Percentiles rank a stretch among this genome's conserved stretches.
Evolutionary conservation across 2,888 invertebrate species (phyloP).

Genomic region (Chironomus riparius): DNA sequence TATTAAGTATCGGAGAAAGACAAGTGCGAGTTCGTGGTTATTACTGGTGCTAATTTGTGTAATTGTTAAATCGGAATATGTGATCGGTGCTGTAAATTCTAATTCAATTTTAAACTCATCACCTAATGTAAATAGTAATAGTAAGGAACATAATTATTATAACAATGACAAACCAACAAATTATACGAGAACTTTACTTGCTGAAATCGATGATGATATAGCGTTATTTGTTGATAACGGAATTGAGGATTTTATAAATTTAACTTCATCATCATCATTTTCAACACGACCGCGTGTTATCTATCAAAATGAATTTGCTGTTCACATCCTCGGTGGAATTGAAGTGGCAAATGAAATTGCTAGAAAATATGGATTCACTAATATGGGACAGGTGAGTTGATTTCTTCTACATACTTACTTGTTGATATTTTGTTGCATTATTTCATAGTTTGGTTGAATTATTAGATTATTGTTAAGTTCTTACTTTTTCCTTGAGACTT

Average conservation of each 20-base stretch:
- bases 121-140: conserved; percentile 12
- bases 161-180: not conserved
- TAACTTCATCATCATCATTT: not conserved
- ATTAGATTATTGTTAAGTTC: too few relatives aligned
- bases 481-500: too few relatives aligned
- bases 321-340: conserved; percentile 66
- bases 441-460: not conserved
- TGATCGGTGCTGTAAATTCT: conserved; percentile 19
- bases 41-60: conserved; percentile 22
- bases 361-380: conserved; percentile 72
- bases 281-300: conserved; percentile 39
- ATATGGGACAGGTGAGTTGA: conserved; percentile 72
- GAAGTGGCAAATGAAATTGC: conserved; percentile 70
- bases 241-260: not conserved
- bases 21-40: not conserved
- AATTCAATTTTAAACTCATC: conserved; percentile 22
- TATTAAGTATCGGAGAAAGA: conserved; percentile 21
- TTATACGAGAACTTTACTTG: not conserved
- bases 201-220: conserved; percentile 9
- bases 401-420: not conserved
- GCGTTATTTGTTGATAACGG: not conserved
- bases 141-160: not conserved
- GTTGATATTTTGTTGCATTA: not conserved
- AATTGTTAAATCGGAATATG: conserved; percentile 22
- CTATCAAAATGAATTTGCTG: conserved; percentile 77